These are phyloP conservation scores for Grammomys dolichurus DNA, from an alignment of 2,113 vertebrate species.

Conservation along the genomic window DNA sequence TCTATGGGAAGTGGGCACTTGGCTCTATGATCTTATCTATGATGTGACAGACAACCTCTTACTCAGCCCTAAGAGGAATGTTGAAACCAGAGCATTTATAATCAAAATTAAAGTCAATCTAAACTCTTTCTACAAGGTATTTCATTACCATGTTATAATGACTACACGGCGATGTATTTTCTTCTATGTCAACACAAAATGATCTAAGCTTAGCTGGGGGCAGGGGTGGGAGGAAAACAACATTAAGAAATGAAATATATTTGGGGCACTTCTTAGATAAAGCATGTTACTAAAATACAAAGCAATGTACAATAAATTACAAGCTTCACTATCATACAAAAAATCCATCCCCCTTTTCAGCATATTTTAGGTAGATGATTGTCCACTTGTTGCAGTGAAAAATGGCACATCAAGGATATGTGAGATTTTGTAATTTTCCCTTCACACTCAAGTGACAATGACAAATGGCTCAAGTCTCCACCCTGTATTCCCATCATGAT, in stretches of 20 bases:
- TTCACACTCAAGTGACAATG: slow-evolving; percentile 67
- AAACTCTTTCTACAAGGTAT: neutral
- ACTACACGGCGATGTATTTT: neutral
- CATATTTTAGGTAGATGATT: slow-evolving; percentile 30
- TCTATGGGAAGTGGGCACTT: neutral
- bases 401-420: slow-evolving; percentile 57
- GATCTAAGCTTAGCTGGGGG: slow-evolving; percentile 5
- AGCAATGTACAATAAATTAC: slow-evolving; percentile 47
- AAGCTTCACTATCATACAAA: slow-evolving; percentile 42
- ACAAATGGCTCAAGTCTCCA: slow-evolving; percentile 62
- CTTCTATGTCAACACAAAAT: slow-evolving; percentile 4
- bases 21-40: neutral
- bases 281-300: neutral
- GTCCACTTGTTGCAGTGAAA: slow-evolving; percentile 61
- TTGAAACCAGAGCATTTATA: neutral
- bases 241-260: slow-evolving; percentile 25
- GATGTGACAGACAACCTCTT: neutral
- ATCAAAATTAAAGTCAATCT: neutral
- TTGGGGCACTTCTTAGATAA: neutral
- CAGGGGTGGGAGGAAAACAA: neutral
- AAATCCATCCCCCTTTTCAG: neutral
- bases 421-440: slow-evolving; percentile 69
- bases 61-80: neutral
- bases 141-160: neutral
- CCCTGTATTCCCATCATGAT: slow-evolving; percentile 47